A percentile compares a stretch with the other conserved stretches of the same genome.
Evolutionary conservation across 2,113 vertebrate genomes (phyloP).

Genomic region (Anoplopoma fimbria): DNA sequence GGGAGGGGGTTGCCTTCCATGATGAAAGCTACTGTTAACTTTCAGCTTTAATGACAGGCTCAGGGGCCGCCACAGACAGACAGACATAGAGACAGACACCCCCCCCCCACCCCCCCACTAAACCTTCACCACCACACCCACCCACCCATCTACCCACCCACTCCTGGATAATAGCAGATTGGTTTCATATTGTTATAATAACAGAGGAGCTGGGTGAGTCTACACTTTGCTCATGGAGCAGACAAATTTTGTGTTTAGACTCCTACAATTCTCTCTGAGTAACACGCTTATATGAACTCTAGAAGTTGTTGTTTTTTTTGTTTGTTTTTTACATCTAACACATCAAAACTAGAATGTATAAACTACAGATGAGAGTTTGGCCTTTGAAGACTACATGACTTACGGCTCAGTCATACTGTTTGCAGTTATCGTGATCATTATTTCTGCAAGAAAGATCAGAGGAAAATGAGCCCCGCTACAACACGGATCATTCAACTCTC

Average conservation of each 20-base stretch:
- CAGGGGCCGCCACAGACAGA: slow-evolving; percentile 46
- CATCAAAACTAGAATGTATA: neutral
- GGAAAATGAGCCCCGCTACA: neutral
- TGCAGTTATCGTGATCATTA: neutral
- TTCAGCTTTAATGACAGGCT: slow-evolving; percentile 75
- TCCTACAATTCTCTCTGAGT: slow-evolving; percentile 24
- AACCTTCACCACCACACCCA: slow-evolving; percentile 45
- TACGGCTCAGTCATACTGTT: neutral
- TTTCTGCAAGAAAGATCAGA: neutral
- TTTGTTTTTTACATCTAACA: slow-evolving; percentile 4
- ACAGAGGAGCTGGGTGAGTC: slow-evolving; percentile 56
- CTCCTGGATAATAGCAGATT: slow-evolving; percentile 59
- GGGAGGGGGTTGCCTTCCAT: slow-evolving; percentile 57
- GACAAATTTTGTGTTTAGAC: slow-evolving; percentile 46
- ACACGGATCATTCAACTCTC: neutral
- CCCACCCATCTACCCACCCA: slow-evolving; percentile 57
- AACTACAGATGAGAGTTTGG: neutral
- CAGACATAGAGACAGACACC: slow-evolving; percentile 45
- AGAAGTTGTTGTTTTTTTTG: no score
- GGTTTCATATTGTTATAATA: slow-evolving; percentile 71
- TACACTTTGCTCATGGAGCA: slow-evolving; percentile 5
- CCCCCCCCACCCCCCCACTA: neutral
- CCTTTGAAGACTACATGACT: neutral
- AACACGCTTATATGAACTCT: neutral
- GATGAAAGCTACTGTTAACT: slow-evolving; percentile 74